Evolutionary conservation across 2,888 invertebrate species (phyloP), one percentile per base, ranked within the genome.

Genomic region (Venusia cambrica): DNA sequence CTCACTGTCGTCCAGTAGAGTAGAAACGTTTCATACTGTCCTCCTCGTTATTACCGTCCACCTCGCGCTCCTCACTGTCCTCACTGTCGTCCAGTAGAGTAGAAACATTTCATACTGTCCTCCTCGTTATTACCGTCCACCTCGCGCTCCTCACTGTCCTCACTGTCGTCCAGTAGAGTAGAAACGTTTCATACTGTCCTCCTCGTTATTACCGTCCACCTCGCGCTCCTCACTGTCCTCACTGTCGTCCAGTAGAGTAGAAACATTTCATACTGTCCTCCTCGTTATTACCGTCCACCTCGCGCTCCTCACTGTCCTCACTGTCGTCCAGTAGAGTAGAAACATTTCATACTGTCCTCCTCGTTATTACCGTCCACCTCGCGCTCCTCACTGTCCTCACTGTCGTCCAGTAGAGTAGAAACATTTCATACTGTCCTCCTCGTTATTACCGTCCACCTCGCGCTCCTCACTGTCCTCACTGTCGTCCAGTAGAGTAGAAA

Each of bases 361-460:
- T 28, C 26, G 10, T 29, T 37, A 32, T 22, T 35, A 25, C n/a
- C 24, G 32, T 30, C 31, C 21, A 28, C 24, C 28, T 32, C n/a
- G n/a, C n/a, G n/a, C n/a, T n/a, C n/a, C n/a, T n/a, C n/a, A n/a
- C n/a, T n/a, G n/a, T n/a, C n/a, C n/a, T n/a, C n/a, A n/a, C 18
- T 29, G 39, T 12, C 5, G 19, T 29, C 10, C 26, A 18, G 38
- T 10, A 11, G 14, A 14, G 27, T n/a, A 42, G 29, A 5, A 22
- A 33, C 39, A 14, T 40, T 34, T 17, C 30, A 30, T 43, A 26
- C 27, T 38, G 38, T 41, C 27, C 19, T 38, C 36, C 43, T 28
- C 26, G 10, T 29, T 37, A 32, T 22, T 35, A 25, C n/a, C 24
- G 32, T 30, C 31, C 21, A 28, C 24, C 28, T 32, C n/a, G n/a